These are phyloP conservation scores for Ceratosolen solmsi DNA, from an alignment of 1,140 invertebrate species.

Conservation along the genomic window DNA sequence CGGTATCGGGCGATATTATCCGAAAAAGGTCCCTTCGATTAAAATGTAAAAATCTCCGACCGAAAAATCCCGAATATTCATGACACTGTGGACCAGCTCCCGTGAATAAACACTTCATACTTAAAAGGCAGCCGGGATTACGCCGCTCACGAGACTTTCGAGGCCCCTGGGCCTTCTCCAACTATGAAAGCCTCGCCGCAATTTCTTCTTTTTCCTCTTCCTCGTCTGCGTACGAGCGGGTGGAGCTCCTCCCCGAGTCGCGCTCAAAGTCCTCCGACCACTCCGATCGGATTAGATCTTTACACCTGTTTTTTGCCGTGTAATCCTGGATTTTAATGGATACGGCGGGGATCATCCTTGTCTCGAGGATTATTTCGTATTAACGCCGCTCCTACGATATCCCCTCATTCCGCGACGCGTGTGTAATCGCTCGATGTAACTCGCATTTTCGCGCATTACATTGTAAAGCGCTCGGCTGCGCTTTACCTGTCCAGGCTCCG, in stretches of 20 bases:
- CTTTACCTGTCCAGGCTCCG: no score
- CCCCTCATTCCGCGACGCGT: not conserved
- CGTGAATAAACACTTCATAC: slow-evolving; percentile 46
- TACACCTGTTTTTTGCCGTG: slow-evolving; percentile 38
- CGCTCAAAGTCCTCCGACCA: not conserved
- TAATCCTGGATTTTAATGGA: slow-evolving; percentile 19
- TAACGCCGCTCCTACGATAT: not conserved
- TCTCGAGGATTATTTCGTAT: not conserved
- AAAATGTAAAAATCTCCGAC: slow-evolving; percentile 39
- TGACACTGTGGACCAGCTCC: slow-evolving; percentile 37
- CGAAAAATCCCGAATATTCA: slow-evolving; percentile 37
- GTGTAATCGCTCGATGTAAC: not conserved
- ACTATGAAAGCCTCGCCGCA: not conserved
- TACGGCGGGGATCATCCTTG: not conserved
- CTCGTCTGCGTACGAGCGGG: not conserved
- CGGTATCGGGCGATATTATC: slow-evolving; percentile 3
- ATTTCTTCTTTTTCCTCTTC: not conserved
- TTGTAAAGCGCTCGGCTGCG: no score
- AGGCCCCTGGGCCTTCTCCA: no score
- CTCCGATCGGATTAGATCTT: slow-evolving; percentile 36
- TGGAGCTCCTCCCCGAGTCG: no score
- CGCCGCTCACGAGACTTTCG: not conserved
- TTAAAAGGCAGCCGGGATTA: slow-evolving; percentile 20
- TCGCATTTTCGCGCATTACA: not conserved
- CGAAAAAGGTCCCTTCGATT: slow-evolving; percentile 35